Evolutionary conservation across 2,113 vertebrate species (phyloP), one percentile per base, ranked within the genome.

Genomic region (Rattus norvegicus): DNA sequence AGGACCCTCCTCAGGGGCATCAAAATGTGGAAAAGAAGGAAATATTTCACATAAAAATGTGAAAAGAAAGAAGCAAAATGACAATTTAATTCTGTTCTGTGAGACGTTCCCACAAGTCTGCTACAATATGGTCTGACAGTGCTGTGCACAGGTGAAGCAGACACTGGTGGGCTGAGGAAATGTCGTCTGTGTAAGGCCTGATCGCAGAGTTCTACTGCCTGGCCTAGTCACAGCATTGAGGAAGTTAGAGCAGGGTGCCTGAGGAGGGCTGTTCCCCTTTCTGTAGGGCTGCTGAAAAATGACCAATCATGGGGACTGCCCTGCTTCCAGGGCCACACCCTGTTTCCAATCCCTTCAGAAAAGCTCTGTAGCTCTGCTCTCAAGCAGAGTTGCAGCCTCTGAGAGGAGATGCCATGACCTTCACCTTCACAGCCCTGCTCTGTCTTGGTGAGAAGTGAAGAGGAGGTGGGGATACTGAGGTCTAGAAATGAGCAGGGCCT

Each of bases 401-500:
- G 52, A 36, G 30, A 87, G 7, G 33, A 54, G 47, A n/a, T 36
- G 14, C 86, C 49, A 88, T 70, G 85, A 70, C 30, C 7, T 26
- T 24, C 67, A n/a, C 33, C 4, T 49, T 67, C 33, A 72, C 30
- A 39, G 49, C 67, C 33, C 67, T 54, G 86, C 47, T 70, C 49
- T n/a, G 33, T 26, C 12, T 72, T 11, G 67, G 67, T 70, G 33
- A 88, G 67, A 16, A 16, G 20, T 88, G 30, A 69, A 54, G 5
- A 69, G 2, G 30, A 11, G 30, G 26, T 70, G 47, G 85, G 16
- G 14, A 30, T 0, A 14, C 47, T 87, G 19, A 24, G 10, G 0
- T 8, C 47, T 87, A 0, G 19, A 33, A 24, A 12, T 11, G 28
- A 65, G 7, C 5, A 11, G 1, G 6, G 0, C 43, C 59, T 39